Evolutionary conservation across 2,888 invertebrate genomes (phyloP).

Genomic region (Drosophila birchii): DNA sequence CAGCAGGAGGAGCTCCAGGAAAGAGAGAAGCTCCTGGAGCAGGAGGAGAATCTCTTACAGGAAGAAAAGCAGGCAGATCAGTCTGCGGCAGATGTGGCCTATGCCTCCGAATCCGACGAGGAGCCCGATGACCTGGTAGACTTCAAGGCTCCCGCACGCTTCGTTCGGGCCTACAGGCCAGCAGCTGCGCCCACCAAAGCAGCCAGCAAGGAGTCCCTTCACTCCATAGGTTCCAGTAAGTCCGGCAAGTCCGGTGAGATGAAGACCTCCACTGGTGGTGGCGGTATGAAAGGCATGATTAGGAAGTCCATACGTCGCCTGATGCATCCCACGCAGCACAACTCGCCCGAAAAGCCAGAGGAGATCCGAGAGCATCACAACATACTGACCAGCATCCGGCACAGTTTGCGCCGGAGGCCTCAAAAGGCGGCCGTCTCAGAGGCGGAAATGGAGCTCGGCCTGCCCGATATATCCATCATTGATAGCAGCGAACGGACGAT

Average conservation of each 20-base stretch:
- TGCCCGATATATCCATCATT: conserved; percentile 81
- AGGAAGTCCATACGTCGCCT: conserved; percentile 83
- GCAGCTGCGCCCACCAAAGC: conserved; percentile 37
- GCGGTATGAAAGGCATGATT: conserved; percentile 72
- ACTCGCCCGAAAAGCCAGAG: conserved; percentile 28
- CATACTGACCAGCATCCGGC: conserved; percentile 73
- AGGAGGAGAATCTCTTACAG: not conserved
- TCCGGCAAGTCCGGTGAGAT: conserved; percentile 49
- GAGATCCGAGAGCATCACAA: conserved; percentile 36
- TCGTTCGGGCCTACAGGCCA: conserved; percentile 83
- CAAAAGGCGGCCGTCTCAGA: conserved; percentile 42
- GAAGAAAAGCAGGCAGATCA: not conserved
- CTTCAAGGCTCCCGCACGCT: conserved; percentile 81
- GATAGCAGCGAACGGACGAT: conserved; percentile 82
- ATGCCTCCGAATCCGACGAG: conserved; percentile 67
- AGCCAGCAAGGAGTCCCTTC: conserved; percentile 71
- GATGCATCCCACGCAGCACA: conserved; percentile 66
- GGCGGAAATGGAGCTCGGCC: conserved; percentile 1
- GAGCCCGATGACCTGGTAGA: conserved; percentile 55
- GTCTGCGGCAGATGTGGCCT: conserved; percentile 56
- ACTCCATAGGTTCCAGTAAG: conserved; percentile 62
- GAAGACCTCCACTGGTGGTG: conserved; percentile 43
- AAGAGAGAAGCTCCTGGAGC: not conserved
- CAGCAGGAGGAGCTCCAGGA: conserved; percentile 26
- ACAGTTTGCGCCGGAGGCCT: conserved; percentile 82